phyloP scores from a whole-genome alignment of 2,797 vertebrate species.

The Neosilurus mollespiculum region DNA sequence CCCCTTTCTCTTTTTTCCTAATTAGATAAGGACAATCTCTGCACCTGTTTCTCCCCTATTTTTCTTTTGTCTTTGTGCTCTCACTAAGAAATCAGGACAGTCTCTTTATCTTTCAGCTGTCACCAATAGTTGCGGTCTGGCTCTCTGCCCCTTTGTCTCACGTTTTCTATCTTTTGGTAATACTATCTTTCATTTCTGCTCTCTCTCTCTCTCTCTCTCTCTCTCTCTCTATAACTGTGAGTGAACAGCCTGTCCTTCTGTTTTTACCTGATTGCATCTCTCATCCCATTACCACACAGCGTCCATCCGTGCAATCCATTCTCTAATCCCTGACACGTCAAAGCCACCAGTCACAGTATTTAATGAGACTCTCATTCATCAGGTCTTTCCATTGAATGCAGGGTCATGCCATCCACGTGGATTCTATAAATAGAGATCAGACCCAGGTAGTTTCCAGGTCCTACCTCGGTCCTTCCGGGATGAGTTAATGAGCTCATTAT shows the following conservation, averaged over 20 bases:
- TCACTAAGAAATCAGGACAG: not conserved
- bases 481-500: slow-evolving; percentile 39
- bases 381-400: slow-evolving; percentile 1
- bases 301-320: not conserved
- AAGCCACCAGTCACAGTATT: not conserved
- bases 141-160: not conserved
- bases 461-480: slow-evolving; percentile 17
- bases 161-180: not conserved
- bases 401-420: not conserved
- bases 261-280: not conserved
- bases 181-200: not conserved
- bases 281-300: not conserved
- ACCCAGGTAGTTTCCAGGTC: slow-evolving; percentile 3
- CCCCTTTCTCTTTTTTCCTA: too few species aligned
- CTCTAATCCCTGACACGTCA: slow-evolving; percentile 18
- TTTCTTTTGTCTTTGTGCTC: not conserved
- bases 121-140: not conserved
- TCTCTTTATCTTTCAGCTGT: not conserved
- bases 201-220: too few species aligned
- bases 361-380: slow-evolving; percentile 26
- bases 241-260: slow-evolving; percentile 2
- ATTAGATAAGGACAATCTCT: not conserved
- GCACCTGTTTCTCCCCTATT: not conserved
- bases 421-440: slow-evolving; percentile 45
- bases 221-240: not conserved